Percentiles rank a stretch among this genome's conserved stretches.
phyloP scores from a whole-genome alignment of 2,113 vertebrate species.

The Pedetes capensis region DNA sequence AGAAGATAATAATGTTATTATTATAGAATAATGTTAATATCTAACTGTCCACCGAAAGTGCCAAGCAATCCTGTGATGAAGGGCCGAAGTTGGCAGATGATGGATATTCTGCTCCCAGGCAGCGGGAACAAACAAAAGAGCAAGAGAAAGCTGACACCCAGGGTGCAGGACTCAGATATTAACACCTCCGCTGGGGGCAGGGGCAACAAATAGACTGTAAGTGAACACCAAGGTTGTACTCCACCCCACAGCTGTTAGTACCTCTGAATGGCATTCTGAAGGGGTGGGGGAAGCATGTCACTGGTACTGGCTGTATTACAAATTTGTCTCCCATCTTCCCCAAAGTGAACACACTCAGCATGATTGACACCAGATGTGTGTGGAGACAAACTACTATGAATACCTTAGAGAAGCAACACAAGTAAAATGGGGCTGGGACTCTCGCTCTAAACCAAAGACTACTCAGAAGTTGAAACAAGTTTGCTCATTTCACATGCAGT shows the following conservation, averaged over 20 bases:
- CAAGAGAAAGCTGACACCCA: background rate
- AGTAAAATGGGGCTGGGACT: background rate
- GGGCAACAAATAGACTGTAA: background rate
- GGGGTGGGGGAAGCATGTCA: background rate
- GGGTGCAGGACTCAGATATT: background rate
- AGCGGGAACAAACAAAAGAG: background rate
- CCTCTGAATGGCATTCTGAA: background rate
- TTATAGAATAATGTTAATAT: background rate
- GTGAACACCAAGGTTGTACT: background rate
- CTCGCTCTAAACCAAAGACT: background rate
- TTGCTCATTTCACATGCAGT: too few species aligned
- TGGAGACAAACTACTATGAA: background rate
- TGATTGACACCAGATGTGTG: background rate
- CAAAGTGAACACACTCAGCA: background rate
- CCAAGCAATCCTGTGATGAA: background rate
- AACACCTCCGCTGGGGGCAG: background rate
- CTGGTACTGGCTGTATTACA: background rate
- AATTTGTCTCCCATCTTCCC: background rate
- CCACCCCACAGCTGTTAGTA: background rate
- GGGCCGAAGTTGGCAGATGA: background rate
- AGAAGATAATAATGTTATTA: too few species aligned
- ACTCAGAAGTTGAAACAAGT: too few species aligned
- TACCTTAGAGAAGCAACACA: background rate
- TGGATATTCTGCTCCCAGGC: background rate
- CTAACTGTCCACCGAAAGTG: background rate